A percentile compares a stretch with the other conserved stretches of the same genome.
These are phyloP conservation scores for Dipodomys stephensi DNA, from an alignment of 2,113 vertebrate genomes.

Conservation along the genomic window DNA sequence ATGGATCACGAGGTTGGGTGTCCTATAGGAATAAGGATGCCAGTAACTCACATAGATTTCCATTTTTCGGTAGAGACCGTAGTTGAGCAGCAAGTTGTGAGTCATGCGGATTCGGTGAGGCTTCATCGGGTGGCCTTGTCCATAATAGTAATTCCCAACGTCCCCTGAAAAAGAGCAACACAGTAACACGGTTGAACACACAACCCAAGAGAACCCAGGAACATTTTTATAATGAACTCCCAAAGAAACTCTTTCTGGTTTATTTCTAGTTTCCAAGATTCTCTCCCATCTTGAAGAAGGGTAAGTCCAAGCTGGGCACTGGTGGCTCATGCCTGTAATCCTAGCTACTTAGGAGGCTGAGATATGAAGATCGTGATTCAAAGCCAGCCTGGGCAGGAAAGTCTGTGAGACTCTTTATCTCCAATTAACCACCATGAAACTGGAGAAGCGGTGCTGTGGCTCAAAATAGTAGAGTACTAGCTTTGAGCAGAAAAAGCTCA, in stretches of 20 bases:
- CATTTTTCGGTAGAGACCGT: conserved; percentile 99
- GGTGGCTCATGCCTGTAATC: too few relatives aligned
- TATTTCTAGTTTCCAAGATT: conserved; percentile 40
- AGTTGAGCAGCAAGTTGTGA: conserved; percentile 98
- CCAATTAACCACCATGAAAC: too few relatives aligned
- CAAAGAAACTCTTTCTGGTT: conserved; percentile 29
- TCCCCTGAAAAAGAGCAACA: conserved; percentile 88
- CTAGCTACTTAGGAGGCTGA: too few relatives aligned
- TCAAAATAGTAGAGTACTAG: too few relatives aligned
- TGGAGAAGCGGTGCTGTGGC: too few relatives aligned
- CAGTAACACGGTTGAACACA: conserved; percentile 45
- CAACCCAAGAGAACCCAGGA: conserved; percentile 36
- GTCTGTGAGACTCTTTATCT: too few relatives aligned
- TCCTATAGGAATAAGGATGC: background rate
- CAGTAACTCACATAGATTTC: conserved; percentile 96
- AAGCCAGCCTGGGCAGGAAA: too few relatives aligned
- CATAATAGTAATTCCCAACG: conserved; percentile 99
- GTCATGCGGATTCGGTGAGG: conserved; percentile 99
- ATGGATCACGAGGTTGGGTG: too few relatives aligned
- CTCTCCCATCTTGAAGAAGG: conserved; percentile 14
- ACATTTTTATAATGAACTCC: conserved; percentile 38
- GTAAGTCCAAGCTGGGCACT: background rate
- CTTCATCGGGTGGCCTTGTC: conserved; percentile 99
- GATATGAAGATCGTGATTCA: too few relatives aligned
- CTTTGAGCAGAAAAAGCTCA: too few relatives aligned